A percentile compares a stretch with the other conserved stretches of the same genome.
Evolutionary conservation across 1,140 invertebrate species (phyloP).

Genomic region (Amyelois transitella): DNA sequence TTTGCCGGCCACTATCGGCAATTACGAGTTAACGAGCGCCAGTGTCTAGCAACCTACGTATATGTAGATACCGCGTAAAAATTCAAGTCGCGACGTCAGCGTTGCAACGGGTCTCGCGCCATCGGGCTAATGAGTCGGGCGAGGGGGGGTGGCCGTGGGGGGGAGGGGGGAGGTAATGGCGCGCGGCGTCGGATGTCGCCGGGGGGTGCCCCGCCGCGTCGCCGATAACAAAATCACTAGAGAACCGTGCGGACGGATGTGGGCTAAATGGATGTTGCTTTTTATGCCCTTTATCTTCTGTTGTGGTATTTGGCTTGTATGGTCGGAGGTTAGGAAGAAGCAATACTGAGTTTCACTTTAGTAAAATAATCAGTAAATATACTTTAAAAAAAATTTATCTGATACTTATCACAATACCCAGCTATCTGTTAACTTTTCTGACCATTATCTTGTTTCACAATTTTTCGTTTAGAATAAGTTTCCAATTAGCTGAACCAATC

Average conservation of each 20-base stretch:
- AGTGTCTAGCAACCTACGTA: conserved; percentile 7
- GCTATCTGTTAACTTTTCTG: too few relatives aligned
- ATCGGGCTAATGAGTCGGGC: conserved; percentile 61
- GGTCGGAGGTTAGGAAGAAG: not conserved
- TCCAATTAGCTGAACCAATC: too few relatives aligned
- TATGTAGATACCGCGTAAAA: conserved; percentile 53
- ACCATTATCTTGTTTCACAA: too few relatives aligned
- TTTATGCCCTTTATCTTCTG: too few relatives aligned
- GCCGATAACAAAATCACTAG: conserved; percentile 72
- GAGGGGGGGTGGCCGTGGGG: conserved; percentile 21
- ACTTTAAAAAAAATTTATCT: too few relatives aligned
- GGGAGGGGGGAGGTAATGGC: conserved; percentile 54
- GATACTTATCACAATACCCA: too few relatives aligned
- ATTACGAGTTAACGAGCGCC: not conserved
- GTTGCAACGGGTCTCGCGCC: conserved; percentile 51
- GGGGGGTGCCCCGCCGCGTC: conserved; percentile 61
- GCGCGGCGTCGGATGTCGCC: conserved; percentile 70
- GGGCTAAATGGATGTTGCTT: conserved; percentile 13
- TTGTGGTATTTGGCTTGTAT: too few relatives aligned
- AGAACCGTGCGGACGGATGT: conserved; percentile 38
- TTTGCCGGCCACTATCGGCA: not conserved
- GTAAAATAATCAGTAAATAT: too few relatives aligned
- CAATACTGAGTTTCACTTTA: not conserved
- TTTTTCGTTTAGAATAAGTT: too few relatives aligned
- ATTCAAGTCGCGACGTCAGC: conserved; percentile 49